Percentiles rank a stretch among this genome's conserved stretches.
phyloP scores from a whole-genome alignment of 2,797 vertebrate species.

The Tinamus major region DNA sequence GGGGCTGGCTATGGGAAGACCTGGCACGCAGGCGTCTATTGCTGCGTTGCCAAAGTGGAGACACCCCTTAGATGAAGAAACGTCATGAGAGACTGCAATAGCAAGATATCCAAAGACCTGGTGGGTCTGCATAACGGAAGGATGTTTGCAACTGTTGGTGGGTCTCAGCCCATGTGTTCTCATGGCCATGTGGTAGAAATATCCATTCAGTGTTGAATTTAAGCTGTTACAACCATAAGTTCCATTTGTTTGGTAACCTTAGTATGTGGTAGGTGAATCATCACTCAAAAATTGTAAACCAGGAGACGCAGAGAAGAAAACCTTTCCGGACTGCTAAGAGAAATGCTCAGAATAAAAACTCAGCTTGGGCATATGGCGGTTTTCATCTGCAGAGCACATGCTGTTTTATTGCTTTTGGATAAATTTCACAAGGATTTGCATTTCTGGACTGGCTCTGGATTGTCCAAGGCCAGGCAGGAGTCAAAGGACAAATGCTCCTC shows the following conservation, averaged over 20 bases:
- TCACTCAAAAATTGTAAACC: constrained; percentile 52
- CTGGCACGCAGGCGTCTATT: neutral
- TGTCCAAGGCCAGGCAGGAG: neutral
- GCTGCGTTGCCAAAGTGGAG: neutral
- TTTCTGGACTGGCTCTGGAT: constrained; percentile 11
- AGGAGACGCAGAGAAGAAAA: neutral
- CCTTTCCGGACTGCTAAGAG: constrained; percentile 7
- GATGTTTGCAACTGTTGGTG: fast-evolving
- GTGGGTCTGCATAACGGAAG: neutral
- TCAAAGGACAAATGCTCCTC: neutral
- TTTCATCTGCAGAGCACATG: constrained; percentile 56
- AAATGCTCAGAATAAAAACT: neutral
- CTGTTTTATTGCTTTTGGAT: constrained; percentile 49
- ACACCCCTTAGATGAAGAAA: neutral
- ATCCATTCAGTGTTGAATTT: neutral
- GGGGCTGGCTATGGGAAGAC: neutral
- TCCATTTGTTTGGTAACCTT: constrained; percentile 26
- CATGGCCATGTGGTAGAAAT: neutral
- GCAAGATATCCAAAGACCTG: neutral
- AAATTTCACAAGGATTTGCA: constrained; percentile 20
- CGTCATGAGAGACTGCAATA: neutral
- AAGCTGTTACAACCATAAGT: neutral
- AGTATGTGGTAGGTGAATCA: constrained; percentile 68
- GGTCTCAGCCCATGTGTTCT: neutral
- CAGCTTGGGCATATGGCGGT: constrained; percentile 19